These are phyloP conservation scores for Dipodomys ordii DNA, from an alignment of 2,113 vertebrate genomes.

Conservation along the genomic window DNA sequence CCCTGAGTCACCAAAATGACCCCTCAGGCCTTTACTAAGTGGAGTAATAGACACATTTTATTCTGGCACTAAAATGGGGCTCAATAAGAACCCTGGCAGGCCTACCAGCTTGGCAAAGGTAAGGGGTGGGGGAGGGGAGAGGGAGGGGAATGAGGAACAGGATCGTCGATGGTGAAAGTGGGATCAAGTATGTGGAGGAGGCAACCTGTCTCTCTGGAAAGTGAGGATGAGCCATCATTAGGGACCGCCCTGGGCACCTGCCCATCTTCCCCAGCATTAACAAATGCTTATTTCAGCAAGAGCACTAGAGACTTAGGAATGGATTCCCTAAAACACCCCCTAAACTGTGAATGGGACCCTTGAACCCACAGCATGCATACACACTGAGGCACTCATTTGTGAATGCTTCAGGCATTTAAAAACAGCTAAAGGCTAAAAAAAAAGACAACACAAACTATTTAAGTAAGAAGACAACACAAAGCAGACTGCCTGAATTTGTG, in stretches of 20 bases:
- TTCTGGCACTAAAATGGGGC: not conserved
- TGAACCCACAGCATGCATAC: not conserved
- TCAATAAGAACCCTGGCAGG: not conserved
- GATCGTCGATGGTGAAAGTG: not conserved
- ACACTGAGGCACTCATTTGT: not conserved
- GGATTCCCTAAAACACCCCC: too few species aligned
- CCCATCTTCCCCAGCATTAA: not conserved
- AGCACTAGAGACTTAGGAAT: too few species aligned
- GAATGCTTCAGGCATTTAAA: conserved; percentile 39
- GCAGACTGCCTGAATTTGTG: not conserved
- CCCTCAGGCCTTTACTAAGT: conserved; percentile 40
- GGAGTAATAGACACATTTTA: conserved; percentile 49
- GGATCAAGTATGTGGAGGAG: not conserved
- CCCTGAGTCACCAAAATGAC: conserved; percentile 55
- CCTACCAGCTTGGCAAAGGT: not conserved
- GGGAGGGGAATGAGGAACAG: conserved; percentile 38
- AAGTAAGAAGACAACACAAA: not conserved
- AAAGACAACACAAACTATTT: not conserved
- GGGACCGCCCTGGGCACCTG: not conserved
- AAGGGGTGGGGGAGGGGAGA: not conserved
- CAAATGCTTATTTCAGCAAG: too few species aligned
- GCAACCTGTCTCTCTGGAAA: not conserved
- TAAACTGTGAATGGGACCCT: not conserved
- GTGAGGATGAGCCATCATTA: not conserved
- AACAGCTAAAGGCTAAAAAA: conserved; percentile 22